Evolutionary conservation across 2,797 vertebrate species (phyloP), one percentile per base, ranked within the genome.

Genomic region (Steatocranus sp.): DNA sequence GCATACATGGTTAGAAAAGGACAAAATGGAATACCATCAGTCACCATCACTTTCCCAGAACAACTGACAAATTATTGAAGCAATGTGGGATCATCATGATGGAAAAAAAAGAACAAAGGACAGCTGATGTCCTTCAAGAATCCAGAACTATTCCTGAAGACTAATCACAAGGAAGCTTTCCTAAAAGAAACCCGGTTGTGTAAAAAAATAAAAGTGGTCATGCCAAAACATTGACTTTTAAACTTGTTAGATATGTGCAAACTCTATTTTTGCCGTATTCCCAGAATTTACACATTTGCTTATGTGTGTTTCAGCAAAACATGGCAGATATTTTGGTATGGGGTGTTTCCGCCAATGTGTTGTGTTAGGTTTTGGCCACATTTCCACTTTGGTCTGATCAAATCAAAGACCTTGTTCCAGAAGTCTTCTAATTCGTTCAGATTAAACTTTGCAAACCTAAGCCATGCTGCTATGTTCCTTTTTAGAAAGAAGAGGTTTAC

Each of bases 41-140:
- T 54, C 51, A 54, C 23, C 12, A 54, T 66, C 0, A 15, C 36
- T 12, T 68, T 41, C 12, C 20, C 8, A 25, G 63, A 41, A 1
- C 36, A 25, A 2, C 4, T 34, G 56, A 61, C 0, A 3, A 61
- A 61, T 6, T 68, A 41, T 15, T 41, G 61, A 41, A 68, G 61
- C 12, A 10, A 6, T 41, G 12, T 41, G 61, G 20, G 32, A 63
- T 63, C 32, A 5, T 63, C 7, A 36, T 14, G 32, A 38, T 36
- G 32, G 32, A 8, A 38, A 63, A 54, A 54, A 63, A 3, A 1
- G 11, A 63, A 63, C 32, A 63, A 63, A 63, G 32, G 32, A 36
- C 58, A 63, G 32, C 58, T 36, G 32, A 36, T 36, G 30, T 61
- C 56, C 56, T 61, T 61, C 56, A 61, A 61, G 30, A 61, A 61